Base-by-base conservation (phyloP, 1,140 invertebrate species). In the Meloidogyne exigua region DNA sequence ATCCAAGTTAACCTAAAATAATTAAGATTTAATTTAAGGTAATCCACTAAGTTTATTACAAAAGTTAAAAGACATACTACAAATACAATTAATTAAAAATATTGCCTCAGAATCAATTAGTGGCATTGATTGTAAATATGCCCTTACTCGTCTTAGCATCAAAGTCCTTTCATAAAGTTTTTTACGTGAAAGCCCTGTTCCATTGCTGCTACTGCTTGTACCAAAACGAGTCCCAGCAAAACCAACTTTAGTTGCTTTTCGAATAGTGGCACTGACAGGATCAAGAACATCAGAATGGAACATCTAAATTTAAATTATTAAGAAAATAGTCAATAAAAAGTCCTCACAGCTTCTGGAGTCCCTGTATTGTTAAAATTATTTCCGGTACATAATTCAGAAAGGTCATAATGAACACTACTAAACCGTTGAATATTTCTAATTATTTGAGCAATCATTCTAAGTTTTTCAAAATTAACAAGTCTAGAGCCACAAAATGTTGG, bases 371-470 rank as follows among this genome's bases (percentile, higher is more conserved):
- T 32, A 28, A 26, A 28, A 64, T 64, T 73, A 64, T 62, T 65
- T 13, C 72, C 72, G 12, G 28, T 73, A 25, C n/a, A n/a, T 57
- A 73, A 65, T n/a, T 26, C 44, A 12, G 44, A 57, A 42, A 28
- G 71, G 80, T 90, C 89, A 81, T 89, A 90, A 81, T 87, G 86
- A 11, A 88, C 86, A 68, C 88, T 88, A 72, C 87, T 86, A 82
- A 90, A 88, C 75, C 88, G 87, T 74, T 85, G 94, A 21, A 98
- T 89, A 66, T 93, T 91, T 80, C 95, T 91, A 63, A 99, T 93
- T 90, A 98, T 96, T 88, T 97, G 97, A 5, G 96, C 94, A 77
- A 99, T 94, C 94, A 99, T 98, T 79, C 97, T 90, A 64, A 99
- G 89, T 87, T 99, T 99, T 88, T 99, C 97, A 88, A 99, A 99